These are phyloP conservation scores for Tenrec ecaudatus DNA, from an alignment of 2,113 vertebrate species.

Conservation along the genomic window DNA sequence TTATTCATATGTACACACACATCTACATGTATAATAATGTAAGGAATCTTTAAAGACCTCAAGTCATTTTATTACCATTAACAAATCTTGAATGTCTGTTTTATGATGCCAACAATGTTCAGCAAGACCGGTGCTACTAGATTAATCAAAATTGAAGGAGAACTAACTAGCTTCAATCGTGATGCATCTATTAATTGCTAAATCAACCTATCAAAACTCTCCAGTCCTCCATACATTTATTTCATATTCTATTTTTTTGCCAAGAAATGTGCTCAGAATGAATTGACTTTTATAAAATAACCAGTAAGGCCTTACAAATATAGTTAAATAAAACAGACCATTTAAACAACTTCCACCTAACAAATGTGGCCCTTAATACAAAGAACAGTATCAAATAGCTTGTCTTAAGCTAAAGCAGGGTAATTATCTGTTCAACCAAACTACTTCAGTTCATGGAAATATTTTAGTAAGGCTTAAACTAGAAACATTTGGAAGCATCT, in stretches of 20 bases:
- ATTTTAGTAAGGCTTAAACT: slow-evolving; percentile 44
- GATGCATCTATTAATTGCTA: slow-evolving; percentile 51
- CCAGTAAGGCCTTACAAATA: not conserved
- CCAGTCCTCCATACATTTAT: slow-evolving; percentile 41
- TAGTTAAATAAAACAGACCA: slow-evolving; percentile 7
- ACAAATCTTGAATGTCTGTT: slow-evolving; percentile 34
- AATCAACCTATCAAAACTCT: slow-evolving; percentile 65
- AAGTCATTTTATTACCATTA: slow-evolving; percentile 59
- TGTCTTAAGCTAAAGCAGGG: not conserved
- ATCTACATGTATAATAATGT: slow-evolving; percentile 48
- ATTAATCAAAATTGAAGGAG: slow-evolving; percentile 52
- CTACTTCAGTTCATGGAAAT: not conserved
- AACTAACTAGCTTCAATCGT: slow-evolving; percentile 59
- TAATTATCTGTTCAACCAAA: not conserved
- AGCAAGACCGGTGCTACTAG: not conserved
- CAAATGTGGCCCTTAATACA: not conserved
- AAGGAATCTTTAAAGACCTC: slow-evolving; percentile 33
- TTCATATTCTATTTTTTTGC: slow-evolving; percentile 45
- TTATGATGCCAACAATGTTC: not conserved
- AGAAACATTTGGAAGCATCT: not conserved
- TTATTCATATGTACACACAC: slow-evolving; percentile 53
- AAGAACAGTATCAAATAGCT: not conserved
- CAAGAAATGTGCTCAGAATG: slow-evolving; percentile 54
- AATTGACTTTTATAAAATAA: slow-evolving; percentile 54
- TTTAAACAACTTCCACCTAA: slow-evolving; percentile 42